Conservation (phyloP, 2,888 invertebrate species). For the Ichneumoninae sp. region DNA sequence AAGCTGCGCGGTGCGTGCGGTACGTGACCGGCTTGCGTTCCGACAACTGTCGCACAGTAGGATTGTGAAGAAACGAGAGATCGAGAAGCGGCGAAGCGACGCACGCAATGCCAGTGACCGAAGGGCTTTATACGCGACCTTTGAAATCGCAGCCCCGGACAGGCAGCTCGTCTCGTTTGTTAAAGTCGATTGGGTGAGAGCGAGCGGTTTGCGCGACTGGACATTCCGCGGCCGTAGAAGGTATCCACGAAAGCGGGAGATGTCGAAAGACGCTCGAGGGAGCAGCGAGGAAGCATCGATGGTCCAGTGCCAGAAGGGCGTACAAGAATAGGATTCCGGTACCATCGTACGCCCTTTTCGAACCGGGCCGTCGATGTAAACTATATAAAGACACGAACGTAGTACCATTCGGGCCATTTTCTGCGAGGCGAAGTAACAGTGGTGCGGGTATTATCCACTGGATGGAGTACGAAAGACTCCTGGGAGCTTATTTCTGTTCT, state of each 20-base stretch:
- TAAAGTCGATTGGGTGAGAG: slow-evolving; percentile 36
- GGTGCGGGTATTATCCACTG: slow-evolving; percentile 15
- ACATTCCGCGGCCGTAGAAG: slow-evolving; percentile 40
- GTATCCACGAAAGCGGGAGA: slow-evolving; percentile 21
- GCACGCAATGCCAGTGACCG: background rate
- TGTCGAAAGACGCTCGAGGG: background rate
- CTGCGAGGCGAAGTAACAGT: slow-evolving; percentile 27
- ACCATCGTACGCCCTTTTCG: background rate
- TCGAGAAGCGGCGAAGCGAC: background rate
- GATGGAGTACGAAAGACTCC: slow-evolving; percentile 17
- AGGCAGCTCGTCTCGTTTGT: slow-evolving; percentile 50
- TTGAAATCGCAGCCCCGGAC: slow-evolving; percentile 38
- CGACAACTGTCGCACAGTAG: background rate
- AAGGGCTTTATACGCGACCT: slow-evolving; percentile 33
- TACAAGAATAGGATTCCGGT: background rate
- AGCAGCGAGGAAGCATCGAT: background rate
- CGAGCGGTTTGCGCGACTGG: background rate
- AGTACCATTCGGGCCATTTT: slow-evolving; percentile 16
- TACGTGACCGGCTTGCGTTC: slow-evolving; percentile 38
- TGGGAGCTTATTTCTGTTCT: slow-evolving; percentile 3
- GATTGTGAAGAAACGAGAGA: slow-evolving; percentile 3
- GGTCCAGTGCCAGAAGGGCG: background rate
- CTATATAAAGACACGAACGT: background rate
- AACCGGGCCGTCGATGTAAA: background rate
- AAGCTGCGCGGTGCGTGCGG: background rate